These are phyloP conservation scores for Bucco capensis DNA, from an alignment of 2,113 vertebrate species.

Conservation along the genomic window DNA sequence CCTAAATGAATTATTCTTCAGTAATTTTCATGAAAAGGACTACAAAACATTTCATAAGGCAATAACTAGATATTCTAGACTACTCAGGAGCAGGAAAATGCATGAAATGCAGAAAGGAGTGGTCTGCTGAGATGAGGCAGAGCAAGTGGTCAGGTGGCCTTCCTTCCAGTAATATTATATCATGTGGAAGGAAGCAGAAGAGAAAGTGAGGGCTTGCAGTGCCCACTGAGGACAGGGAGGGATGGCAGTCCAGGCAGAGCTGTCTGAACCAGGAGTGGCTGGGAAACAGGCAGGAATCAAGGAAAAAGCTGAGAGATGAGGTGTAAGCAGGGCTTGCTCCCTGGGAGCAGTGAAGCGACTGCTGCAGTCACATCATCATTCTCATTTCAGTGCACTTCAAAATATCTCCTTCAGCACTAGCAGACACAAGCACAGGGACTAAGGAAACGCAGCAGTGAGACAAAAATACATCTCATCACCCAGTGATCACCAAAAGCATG, in stretches of 20 bases:
- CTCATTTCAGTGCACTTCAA: background rate
- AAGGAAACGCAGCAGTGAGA: background rate
- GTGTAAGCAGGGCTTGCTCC: background rate
- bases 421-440: background rate
- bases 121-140: background rate
- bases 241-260: background rate
- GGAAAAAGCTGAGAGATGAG: background rate
- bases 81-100: background rate
- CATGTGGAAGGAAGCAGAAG: background rate
- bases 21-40: background rate
- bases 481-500: background rate
- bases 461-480: background rate
- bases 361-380: background rate
- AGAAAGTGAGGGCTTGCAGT: background rate
- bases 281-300: background rate
- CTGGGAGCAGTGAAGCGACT: background rate
- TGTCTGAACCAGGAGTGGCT: background rate
- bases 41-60: background rate
- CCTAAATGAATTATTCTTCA: background rate
- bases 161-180: background rate
- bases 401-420: background rate
- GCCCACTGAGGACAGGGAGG: background rate
- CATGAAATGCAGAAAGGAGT: background rate
- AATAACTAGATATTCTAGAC: background rate
- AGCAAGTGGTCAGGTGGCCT: background rate